Evolutionary conservation across 2,888 invertebrate genomes (phyloP).

Genomic region (Chironomus tentans): DNA sequence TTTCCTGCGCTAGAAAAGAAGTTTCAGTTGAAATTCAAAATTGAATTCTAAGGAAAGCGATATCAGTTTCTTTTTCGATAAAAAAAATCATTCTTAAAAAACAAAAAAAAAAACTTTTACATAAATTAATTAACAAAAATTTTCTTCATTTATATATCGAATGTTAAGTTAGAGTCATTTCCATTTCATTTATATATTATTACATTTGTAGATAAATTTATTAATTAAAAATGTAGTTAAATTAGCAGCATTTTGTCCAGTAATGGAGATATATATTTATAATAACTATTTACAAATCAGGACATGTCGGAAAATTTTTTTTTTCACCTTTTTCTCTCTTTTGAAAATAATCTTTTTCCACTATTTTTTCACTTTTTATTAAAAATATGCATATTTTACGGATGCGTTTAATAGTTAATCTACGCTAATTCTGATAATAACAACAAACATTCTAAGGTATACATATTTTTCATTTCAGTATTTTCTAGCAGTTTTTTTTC

Average conservation of each 20-base stretch:
- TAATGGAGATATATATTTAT: background rate
- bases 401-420: slow-evolving; percentile 17
- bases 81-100: slow-evolving; percentile 23
- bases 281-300: slow-evolving; percentile 1
- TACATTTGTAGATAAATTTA: background rate
- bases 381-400: slow-evolving; percentile 24
- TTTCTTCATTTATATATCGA: slow-evolving; percentile 4
- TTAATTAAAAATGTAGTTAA: background rate
- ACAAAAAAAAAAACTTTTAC: slow-evolving; percentile 17
- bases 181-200: background rate
- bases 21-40: slow-evolving; percentile 7
- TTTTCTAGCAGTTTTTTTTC: slow-evolving; percentile 18
- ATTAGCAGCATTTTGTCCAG: slow-evolving; percentile 9
- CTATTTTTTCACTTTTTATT: background rate
- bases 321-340: background rate
- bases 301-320: background rate
- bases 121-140: slow-evolving; percentile 27
- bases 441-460: slow-evolving; percentile 26
- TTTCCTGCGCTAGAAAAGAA: background rate
- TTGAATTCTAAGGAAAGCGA: slow-evolving; percentile 22
- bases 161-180: slow-evolving; percentile 25
- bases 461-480: slow-evolving; percentile 23
- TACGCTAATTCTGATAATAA: slow-evolving; percentile 24
- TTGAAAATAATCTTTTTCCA: background rate
- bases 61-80: slow-evolving; percentile 20